phyloP scores from a whole-genome alignment of 2,797 vertebrate species.

The Hapalemur alaotrensis region DNA sequence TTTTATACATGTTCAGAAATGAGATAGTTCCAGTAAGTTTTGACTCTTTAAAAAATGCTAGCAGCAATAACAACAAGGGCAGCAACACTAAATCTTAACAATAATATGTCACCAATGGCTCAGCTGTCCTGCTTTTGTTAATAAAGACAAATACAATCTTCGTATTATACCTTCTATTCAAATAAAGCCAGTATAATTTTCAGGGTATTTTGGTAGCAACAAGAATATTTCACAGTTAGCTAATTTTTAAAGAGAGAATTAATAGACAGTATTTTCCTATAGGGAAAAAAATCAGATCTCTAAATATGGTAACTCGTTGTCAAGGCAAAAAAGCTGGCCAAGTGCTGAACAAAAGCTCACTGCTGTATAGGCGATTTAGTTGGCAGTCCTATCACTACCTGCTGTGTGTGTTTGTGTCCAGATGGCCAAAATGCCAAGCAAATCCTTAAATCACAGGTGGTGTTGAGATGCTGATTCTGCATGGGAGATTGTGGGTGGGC shows the following conservation, averaged over 20 bases:
- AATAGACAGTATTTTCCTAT: not conserved
- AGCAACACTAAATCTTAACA: not conserved
- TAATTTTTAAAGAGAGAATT: conserved; percentile 22
- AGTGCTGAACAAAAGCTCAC: not conserved
- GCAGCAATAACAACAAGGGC: not conserved
- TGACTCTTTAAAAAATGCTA: not conserved
- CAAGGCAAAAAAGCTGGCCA: not conserved
- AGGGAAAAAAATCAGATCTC: not conserved
- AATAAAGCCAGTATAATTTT: not conserved
- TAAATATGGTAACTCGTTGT: not conserved
- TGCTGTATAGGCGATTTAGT: not conserved
- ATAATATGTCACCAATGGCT: not conserved
- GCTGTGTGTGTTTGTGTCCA: conserved; percentile 44
- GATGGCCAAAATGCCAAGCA: conserved; percentile 17
- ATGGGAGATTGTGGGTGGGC: not conserved
- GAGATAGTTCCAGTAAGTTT: not conserved
- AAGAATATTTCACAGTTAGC: not conserved
- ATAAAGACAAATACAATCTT: conserved; percentile 25
- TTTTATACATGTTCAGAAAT: not conserved
- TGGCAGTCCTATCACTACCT: not conserved
- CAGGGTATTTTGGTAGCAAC: not conserved
- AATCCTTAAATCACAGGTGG: conserved; percentile 6
- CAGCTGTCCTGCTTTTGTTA: conserved; percentile 4
- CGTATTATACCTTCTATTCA: not conserved
- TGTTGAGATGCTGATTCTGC: conserved; percentile 43